A percentile compares a stretch with the other conserved stretches of the same genome.
Conservation (phyloP, 2,888 invertebrate genomes). For the Eurytoma californica region DNA sequence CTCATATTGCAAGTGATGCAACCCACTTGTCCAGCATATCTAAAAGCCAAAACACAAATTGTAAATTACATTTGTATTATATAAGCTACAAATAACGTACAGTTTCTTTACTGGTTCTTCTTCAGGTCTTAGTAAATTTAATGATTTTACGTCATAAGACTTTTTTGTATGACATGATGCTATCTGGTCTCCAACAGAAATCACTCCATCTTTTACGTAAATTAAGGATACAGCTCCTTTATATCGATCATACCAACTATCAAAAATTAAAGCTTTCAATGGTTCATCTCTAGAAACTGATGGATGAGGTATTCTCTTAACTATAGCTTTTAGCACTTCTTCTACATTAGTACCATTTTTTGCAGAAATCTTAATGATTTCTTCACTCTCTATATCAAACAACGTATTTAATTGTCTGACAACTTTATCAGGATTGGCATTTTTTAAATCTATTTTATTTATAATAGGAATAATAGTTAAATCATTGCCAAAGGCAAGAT, state of each 20-base stretch:
- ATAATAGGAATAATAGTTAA: constrained; percentile 92
- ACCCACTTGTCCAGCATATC: constrained; percentile 94
- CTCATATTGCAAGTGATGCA: constrained; percentile 89
- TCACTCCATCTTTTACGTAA: constrained; percentile 85
- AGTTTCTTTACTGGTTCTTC: constrained; percentile 81
- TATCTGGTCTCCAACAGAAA: constrained; percentile 86
- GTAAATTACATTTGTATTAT: neutral
- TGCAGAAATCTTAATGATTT: constrained; percentile 90
- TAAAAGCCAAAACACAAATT: constrained; percentile 61
- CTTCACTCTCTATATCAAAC: constrained; percentile 86
- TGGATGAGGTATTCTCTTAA: constrained; percentile 88
- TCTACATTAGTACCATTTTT: constrained; percentile 92
- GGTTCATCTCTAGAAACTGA: constrained; percentile 78
- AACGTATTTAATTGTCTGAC: constrained; percentile 85
- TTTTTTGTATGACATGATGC: constrained; percentile 84
- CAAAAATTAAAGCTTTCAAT: constrained; percentile 91
- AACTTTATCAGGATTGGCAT: constrained; percentile 91
- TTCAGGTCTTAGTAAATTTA: constrained; percentile 88
- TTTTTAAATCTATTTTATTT: constrained; percentile 97
- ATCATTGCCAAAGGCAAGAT: constrained; percentile 89
- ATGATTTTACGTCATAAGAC: constrained; percentile 85
- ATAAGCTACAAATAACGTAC: constrained; percentile 73
- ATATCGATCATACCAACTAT: constrained; percentile 94
- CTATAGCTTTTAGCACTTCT: constrained; percentile 85
- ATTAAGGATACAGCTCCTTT: constrained; percentile 87